These are phyloP conservation scores for Serilophus lunatus DNA, from an alignment of 2,113 vertebrate genomes.

Conservation along the genomic window DNA sequence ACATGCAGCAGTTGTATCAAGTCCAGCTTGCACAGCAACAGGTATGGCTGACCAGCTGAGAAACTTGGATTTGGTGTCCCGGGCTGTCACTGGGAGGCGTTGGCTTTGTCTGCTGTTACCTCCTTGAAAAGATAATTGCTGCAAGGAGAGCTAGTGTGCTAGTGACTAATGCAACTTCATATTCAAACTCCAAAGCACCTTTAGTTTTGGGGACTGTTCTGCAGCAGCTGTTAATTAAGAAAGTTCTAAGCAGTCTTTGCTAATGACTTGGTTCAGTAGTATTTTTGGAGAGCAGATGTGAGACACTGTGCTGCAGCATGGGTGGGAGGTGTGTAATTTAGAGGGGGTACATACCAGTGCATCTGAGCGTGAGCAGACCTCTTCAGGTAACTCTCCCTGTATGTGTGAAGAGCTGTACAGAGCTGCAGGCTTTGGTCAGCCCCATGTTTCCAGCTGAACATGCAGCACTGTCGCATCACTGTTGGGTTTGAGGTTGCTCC, in stretches of 20 bases:
- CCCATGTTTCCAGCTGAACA: background rate
- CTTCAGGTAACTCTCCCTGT: background rate
- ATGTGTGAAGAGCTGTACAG: background rate
- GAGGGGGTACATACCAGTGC: background rate
- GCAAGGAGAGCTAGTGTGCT: background rate
- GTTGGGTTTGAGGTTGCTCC: background rate
- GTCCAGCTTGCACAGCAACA: slow-evolving; percentile 98
- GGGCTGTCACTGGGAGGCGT: background rate
- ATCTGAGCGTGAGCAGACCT: background rate
- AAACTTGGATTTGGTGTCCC: background rate
- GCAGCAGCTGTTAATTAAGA: background rate
- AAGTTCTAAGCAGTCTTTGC: background rate
- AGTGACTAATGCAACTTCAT: background rate
- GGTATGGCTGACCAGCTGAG: slow-evolving; percentile 65
- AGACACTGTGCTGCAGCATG: background rate
- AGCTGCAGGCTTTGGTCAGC: background rate
- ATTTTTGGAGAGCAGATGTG: background rate
- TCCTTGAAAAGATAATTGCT: background rate
- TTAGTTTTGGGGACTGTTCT: background rate
- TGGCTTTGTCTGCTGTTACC: background rate
- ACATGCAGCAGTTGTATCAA: slow-evolving; percentile 99
- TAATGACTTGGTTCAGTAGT: background rate
- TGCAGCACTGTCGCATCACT: background rate
- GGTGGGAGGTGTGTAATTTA: background rate
- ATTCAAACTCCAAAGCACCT: background rate